Conservation (phyloP, 2,797 vertebrate genomes). For the Acanthurus leucopareius region DNA sequence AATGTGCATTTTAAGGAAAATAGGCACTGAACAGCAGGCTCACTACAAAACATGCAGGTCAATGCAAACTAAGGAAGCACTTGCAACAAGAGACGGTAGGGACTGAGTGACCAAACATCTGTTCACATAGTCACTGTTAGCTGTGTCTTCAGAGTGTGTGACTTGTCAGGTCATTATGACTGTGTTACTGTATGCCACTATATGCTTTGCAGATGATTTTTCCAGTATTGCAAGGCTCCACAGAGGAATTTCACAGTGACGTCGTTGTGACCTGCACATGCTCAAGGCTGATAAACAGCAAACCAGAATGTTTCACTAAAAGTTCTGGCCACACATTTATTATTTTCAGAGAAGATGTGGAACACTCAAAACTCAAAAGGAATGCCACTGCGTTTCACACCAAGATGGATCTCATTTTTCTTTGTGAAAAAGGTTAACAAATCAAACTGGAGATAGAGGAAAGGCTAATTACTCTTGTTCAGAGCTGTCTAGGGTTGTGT, state of each 20-base stretch:
- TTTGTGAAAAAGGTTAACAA: too few relatives aligned
- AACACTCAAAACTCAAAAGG: too few relatives aligned
- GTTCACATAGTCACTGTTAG: slow-evolving; percentile 5
- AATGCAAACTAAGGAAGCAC: slow-evolving; percentile 84
- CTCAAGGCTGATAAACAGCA: not conserved
- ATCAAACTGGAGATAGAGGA: too few relatives aligned
- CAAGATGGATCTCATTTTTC: too few relatives aligned
- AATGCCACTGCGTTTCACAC: too few relatives aligned
- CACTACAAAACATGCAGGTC: slow-evolving; percentile 77
- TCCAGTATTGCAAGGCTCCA: slow-evolving; percentile 66
- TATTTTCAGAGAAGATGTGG: too few relatives aligned
- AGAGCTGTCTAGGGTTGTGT: too few relatives aligned
- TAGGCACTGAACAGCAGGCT: slow-evolving; percentile 25
- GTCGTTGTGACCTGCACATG: too few relatives aligned
- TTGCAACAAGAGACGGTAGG: slow-evolving; percentile 68
- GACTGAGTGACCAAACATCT: slow-evolving; percentile 31
- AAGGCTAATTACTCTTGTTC: too few relatives aligned
- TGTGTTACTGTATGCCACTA: not conserved
- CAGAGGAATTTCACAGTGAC: not conserved
- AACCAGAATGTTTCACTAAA: not conserved
- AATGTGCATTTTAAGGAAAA: slow-evolving; percentile 55
- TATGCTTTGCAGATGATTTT: slow-evolving; percentile 13
- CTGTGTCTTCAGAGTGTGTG: slow-evolving; percentile 8
- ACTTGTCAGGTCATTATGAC: slow-evolving; percentile 4
- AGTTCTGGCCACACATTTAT: too few relatives aligned